Percentiles rank a stretch among this genome's conserved stretches.
phyloP scores from a whole-genome alignment of 2,888 invertebrate species.

The Ferrisia virgata region DNA sequence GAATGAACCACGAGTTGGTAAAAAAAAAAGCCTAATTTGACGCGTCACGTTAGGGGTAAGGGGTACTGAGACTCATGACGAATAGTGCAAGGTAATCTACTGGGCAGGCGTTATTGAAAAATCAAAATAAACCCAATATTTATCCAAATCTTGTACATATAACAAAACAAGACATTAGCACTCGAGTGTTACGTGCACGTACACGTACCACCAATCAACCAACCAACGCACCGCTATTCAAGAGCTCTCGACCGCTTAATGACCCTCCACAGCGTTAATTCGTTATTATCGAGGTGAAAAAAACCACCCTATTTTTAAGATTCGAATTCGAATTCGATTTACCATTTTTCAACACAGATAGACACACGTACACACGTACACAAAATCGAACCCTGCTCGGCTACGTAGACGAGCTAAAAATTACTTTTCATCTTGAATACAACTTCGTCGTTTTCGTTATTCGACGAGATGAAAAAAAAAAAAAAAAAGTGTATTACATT shows the following conservation, averaged over 20 bases:
- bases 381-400: not conserved
- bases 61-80: too few species aligned
- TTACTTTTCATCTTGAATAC: not conserved
- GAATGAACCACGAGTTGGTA: too few species aligned
- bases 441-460: not conserved
- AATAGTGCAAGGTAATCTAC: too few species aligned
- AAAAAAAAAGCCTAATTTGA: too few species aligned
- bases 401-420: not conserved
- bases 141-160: not conserved
- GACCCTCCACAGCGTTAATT: not conserved
- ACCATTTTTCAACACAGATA: not conserved
- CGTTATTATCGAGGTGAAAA: not conserved
- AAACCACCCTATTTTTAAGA: not conserved
- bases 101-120: not conserved
- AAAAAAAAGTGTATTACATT: not conserved
- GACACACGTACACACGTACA: too few species aligned
- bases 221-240: not conserved
- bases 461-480: too few species aligned
- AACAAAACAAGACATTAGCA: not conserved
- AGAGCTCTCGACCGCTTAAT: slow-evolving; percentile 5
- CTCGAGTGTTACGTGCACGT: too few species aligned
- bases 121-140: not conserved
- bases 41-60: too few species aligned
- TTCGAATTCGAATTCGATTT: not conserved
- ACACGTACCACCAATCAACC: not conserved